Conservation (phyloP, 2,888 invertebrate species). For the Drosophila prolongata region DNA sequence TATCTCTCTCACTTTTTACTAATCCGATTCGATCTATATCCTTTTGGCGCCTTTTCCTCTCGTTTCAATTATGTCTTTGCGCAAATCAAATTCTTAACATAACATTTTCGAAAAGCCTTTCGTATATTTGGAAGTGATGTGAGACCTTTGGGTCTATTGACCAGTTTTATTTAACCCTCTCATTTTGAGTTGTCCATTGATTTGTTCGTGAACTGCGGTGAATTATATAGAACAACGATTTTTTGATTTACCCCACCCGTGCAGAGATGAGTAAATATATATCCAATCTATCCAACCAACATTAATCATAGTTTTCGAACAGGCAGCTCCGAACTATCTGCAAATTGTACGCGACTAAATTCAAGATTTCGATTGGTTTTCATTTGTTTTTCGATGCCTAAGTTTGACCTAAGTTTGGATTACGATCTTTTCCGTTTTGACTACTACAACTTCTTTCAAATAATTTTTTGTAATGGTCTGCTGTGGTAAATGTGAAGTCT, state of each 20-base stretch:
- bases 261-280: slow-evolving; percentile 33
- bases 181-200: slow-evolving; percentile 33
- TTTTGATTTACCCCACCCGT: slow-evolving; percentile 25
- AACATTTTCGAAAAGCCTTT: slow-evolving; percentile 26
- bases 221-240: slow-evolving; percentile 67
- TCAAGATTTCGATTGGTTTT: slow-evolving; percentile 32
- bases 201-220: slow-evolving; percentile 71
- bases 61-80: slow-evolving; percentile 53
- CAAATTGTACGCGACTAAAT: slow-evolving; percentile 39
- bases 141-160: slow-evolving; percentile 16
- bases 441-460: slow-evolving; percentile 79
- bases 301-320: slow-evolving; percentile 45
- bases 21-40: slow-evolving; percentile 44
- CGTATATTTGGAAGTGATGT: slow-evolving; percentile 46
- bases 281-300: slow-evolving; percentile 22
- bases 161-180: slow-evolving; percentile 18
- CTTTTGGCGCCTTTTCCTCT: slow-evolving; percentile 55
- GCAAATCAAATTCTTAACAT: slow-evolving; percentile 25
- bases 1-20: slow-evolving; percentile 26
- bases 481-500: slow-evolving; percentile 86
- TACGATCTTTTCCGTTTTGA: slow-evolving; percentile 41
- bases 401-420: slow-evolving; percentile 25
- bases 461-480: slow-evolving; percentile 85
- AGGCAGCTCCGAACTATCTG: slow-evolving; percentile 16
- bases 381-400: slow-evolving; percentile 23